These are phyloP conservation scores for Syngnathus typhle DNA, from an alignment of 2,113 vertebrate species.

Conservation along the genomic window DNA sequence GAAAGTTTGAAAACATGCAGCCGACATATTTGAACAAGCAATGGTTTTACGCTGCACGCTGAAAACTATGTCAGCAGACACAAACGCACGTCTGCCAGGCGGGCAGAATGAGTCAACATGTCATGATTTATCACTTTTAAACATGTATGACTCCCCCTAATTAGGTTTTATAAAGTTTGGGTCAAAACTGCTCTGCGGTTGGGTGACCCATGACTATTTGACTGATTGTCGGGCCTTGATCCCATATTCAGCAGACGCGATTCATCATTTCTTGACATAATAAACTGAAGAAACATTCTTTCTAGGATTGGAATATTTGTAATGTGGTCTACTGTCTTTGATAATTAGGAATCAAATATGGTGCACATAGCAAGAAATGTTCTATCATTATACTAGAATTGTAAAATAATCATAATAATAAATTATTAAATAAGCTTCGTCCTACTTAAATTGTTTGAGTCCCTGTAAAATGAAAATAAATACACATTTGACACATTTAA, in stretches of 20 bases:
- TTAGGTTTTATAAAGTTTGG: slow-evolving; percentile 28
- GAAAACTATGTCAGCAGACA: background rate
- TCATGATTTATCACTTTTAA: slow-evolving; percentile 53
- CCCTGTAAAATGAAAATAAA: background rate
- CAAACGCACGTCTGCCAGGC: slow-evolving; percentile 1
- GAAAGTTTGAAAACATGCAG: slow-evolving; percentile 24
- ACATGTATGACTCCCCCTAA: slow-evolving; percentile 33
- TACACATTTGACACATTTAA: background rate
- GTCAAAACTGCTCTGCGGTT: slow-evolving; percentile 19
- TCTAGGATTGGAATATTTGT: slow-evolving; percentile 9
- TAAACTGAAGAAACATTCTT: slow-evolving; percentile 10
- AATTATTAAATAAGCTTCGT: too few species aligned
- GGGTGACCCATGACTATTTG: slow-evolving; percentile 10
- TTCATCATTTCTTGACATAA: slow-evolving; percentile 14
- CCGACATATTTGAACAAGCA: slow-evolving; percentile 14
- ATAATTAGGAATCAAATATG: background rate
- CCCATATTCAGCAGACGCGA: background rate
- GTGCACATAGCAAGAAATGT: background rate
- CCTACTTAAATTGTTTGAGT: background rate
- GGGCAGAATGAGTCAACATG: slow-evolving; percentile 55
- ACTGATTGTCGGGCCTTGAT: slow-evolving; percentile 32
- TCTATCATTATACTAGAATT: background rate
- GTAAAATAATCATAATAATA: too few species aligned
- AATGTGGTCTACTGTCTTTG: background rate
- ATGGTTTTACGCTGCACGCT: background rate